Base-by-base conservation (phyloP, 2,113 vertebrate genomes). In the Mus pahari region DNA sequence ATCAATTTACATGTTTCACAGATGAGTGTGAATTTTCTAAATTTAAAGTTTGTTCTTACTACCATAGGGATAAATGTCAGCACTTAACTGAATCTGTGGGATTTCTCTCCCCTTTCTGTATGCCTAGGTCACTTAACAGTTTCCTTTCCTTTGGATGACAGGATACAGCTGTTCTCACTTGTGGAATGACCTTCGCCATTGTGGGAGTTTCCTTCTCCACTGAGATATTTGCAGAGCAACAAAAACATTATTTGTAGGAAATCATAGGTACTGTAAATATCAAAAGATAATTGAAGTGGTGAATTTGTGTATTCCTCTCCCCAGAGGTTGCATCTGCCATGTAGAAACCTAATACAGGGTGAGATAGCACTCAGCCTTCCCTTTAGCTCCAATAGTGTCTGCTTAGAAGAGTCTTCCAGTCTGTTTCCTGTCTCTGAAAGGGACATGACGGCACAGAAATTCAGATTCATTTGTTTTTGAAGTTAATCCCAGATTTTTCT, bases 131-230 rank as follows among this genome's bases (percentile, higher is more conserved):
- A 89, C 92, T 74, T 86, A 68, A 28, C n/a, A 93, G 96, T 97
- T 98, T 97, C 93, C 33, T 97, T 98, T 98, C 97, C 96, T 87
- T 91, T 81, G 97, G 97, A 70, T 95, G 96, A 92, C 96, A 97
- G 97, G 97, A 97, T 94, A 36, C 97, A 98, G 97, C 97, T 98
- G 97, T 53, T n/a, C 95, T 98, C 96, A 98, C 98, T 97, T 98
- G 96, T 96, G 95, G 82, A 97, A 95, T 92, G 68, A 84, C 91
- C 83, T 62, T 13, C 58, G 22, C 58, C 58, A 7, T 60, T 60
- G 58, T 13, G 26, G 0, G 89, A 79, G 77, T 88, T 96, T 94
- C 94, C 84, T 73, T 90, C 92, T 81, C 71, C 33, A 1, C 70
- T 14, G 7, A 82, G 66, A 77, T 82, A 55, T 95, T 84, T 93